Conservation (phyloP, 1,140 invertebrate species). For the Contarinia nasturtii region DNA sequence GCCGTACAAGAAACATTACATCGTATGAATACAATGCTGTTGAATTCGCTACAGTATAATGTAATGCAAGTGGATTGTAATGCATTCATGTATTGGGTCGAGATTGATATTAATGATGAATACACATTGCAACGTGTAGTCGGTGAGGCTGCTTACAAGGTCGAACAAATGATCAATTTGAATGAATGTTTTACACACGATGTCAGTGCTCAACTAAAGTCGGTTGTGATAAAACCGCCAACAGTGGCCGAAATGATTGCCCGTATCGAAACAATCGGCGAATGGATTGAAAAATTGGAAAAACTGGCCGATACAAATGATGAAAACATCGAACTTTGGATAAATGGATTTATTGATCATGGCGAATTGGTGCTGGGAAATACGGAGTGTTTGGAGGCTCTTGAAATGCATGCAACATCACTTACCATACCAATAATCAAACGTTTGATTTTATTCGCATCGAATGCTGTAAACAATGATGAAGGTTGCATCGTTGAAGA, state of each 20-base stretch:
- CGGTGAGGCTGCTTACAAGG: constrained; percentile 6
- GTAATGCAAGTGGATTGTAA: constrained; percentile 12
- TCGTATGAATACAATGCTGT: constrained; percentile 5
- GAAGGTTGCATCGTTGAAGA: background rate
- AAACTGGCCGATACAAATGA: constrained; percentile 1
- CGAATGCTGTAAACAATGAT: constrained; percentile 3
- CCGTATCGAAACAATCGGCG: constrained; percentile 8
- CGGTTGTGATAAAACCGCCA: constrained; percentile 9
- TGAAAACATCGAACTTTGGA: background rate
- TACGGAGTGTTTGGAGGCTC: constrained; percentile 14
- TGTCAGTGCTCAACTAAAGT: constrained; percentile 7
- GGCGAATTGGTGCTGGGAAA: constrained; percentile 8
- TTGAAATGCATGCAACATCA: constrained; percentile 8
- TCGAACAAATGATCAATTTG: constrained; percentile 4
- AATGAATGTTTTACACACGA: constrained; percentile 7
- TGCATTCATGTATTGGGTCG: constrained; percentile 14
- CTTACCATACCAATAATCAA: constrained; percentile 1
- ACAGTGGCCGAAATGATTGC: constrained; percentile 8
- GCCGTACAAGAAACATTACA: constrained; percentile 5
- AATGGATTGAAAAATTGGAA: constrained; percentile 12
- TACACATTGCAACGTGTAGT: constrained; percentile 9
- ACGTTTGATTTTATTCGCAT: constrained; percentile 5
- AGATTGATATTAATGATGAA: constrained; percentile 8
- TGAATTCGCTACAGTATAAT: constrained; percentile 13
- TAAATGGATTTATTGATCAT: constrained; percentile 2